These are phyloP conservation scores for Neoaliturus tenellus DNA, from an alignment of 2,888 invertebrate species.

Conservation along the genomic window DNA sequence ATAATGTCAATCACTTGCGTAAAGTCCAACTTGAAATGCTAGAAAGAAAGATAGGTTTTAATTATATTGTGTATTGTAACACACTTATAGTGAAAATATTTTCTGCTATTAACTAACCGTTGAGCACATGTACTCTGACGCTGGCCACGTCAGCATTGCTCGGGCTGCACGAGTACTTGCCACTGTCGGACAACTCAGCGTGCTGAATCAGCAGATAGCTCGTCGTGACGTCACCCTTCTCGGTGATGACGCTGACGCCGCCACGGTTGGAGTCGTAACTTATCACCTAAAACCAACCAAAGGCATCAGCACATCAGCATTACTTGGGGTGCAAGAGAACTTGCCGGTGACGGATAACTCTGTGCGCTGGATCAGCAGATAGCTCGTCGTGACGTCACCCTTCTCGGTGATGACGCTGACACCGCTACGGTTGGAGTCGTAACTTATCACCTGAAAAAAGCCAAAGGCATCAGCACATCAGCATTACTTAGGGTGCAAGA, in stretches of 20 bases:
- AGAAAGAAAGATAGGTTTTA: no score
- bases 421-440: conserved; percentile 92
- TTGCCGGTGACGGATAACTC: conserved; percentile 91
- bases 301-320: no score
- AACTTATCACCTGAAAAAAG: conserved; percentile 90
- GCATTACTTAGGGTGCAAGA: not conserved
- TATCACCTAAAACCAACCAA: no score
- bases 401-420: conserved; percentile 94
- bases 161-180: conserved; percentile 95
- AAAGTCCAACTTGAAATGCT: no score
- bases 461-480: no score
- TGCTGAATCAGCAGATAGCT: conserved; percentile 93
- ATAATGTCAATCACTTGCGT: no score
- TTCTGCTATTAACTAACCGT: conserved; percentile 76
- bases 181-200: conserved; percentile 90
- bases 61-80: no score
- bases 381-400: conserved; percentile 92
- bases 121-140: conserved; percentile 93
- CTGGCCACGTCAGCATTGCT: conserved; percentile 94
- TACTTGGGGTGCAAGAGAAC: conserved; percentile 95
- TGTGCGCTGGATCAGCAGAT: conserved; percentile 92
- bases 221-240: conserved; percentile 93
- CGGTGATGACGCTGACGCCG: conserved; percentile 92
- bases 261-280: conserved; percentile 94
- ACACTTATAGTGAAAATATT: no score